A percentile compares a stretch with the other conserved stretches of the same genome.
Conservation (phyloP, 2,797 vertebrate genomes). For the Lithobates pipiens region DNA sequence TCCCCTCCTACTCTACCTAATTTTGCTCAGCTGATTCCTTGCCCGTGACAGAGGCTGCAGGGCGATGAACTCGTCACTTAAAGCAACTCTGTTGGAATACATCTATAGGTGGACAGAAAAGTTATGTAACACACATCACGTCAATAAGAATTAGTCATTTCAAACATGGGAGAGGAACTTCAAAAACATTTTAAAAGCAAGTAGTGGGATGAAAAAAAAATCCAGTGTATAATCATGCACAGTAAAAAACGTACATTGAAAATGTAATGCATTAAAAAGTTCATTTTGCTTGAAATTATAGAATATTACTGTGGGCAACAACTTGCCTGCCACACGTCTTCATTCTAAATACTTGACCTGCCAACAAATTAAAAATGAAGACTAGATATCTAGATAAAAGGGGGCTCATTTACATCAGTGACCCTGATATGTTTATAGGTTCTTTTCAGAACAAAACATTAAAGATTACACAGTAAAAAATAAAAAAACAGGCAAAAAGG, state of each 20-base stretch:
- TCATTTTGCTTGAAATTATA: not conserved
- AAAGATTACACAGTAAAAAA: not conserved
- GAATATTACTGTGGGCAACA: not conserved
- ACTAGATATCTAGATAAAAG: not conserved
- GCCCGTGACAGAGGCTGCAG: conserved; percentile 98
- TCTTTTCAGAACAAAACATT: too few relatives aligned
- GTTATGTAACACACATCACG: conserved; percentile 80
- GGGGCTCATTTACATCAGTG: not conserved
- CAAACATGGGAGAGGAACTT: conserved; percentile 37
- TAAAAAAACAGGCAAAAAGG: not conserved
- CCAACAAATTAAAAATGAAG: not conserved
- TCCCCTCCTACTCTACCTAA: conserved; percentile 95
- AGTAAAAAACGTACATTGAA: not conserved
- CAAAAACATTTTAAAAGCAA: conserved; percentile 27
- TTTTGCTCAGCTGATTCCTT: conserved; percentile 98
- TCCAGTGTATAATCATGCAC: not conserved
- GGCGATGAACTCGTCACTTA: conserved; percentile 99
- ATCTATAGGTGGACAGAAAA: conserved; percentile 90
- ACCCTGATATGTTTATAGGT: not conserved
- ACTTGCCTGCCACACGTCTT: not conserved
- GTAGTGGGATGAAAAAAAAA: not conserved
- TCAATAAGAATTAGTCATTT: conserved; percentile 76
- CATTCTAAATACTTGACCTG: not conserved
- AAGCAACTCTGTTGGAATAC: conserved; percentile 95
- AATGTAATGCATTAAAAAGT: not conserved